Evolutionary conservation across 2,113 vertebrate genomes (phyloP), one percentile per base, ranked within the genome.

Genomic region (Emydura subglobosa): DNA sequence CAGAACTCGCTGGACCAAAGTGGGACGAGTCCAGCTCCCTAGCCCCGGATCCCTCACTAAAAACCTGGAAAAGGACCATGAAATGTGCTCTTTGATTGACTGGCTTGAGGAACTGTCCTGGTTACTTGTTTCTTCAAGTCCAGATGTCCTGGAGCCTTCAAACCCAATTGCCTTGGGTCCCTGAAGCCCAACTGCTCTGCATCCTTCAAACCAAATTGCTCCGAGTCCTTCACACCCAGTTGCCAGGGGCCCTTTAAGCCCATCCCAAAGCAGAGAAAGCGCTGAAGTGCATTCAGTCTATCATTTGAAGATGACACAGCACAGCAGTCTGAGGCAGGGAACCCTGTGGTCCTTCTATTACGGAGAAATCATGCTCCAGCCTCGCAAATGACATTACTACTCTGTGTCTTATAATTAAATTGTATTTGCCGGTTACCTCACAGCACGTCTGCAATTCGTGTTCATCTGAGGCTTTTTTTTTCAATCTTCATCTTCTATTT

Each of bases 381-480:
- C 74, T 94, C 29, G 1, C 96, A 59, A 90, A 90, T 65, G 6
- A 95, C 97, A 96, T 97, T 92, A 95, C 89, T 78, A 83, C 92
- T 80, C 90, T 53, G 93, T 78, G 24, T 95, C 82, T 89, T 97
- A 87, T 98, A 98, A 98, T 98, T 98, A 98, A 98, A 98, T 97
- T 68, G 95, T 87, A 89, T 97, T 97, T 98, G 97, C 96, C 49
- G 49, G 97, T 98, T 98, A 97, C 97, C 97, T 97, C 98, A 85
- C 98, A 98, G 98, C 97, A 97, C 0, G 93, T 91, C 92, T 93
- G 96, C 97, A 94, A 96, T 98, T 97, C 97, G 92, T 96, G 89
- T 1, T 72, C 97, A 95, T 96, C 95, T 61, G 87, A 96, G 91
- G 93, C 42, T 91, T 93, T 94, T 27, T 97, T 94, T 91, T 87